Evolutionary conservation across 1,140 invertebrate species (phyloP).

Genomic region (Drosophila persimilis): DNA sequence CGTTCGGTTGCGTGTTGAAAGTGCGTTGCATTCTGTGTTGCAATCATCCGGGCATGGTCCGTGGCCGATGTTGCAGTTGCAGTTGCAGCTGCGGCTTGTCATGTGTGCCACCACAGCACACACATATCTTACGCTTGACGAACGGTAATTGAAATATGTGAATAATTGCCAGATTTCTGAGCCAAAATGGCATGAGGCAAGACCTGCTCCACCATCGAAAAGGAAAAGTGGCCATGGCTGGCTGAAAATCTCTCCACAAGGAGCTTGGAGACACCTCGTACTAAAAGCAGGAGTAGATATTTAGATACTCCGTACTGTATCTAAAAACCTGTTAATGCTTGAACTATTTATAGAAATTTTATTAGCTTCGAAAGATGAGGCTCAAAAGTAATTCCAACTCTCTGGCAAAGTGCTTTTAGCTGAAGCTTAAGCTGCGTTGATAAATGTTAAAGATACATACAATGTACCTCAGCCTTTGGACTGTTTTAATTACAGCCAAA

Average conservation of each 20-base stretch:
- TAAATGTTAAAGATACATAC: too few species aligned
- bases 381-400: too few species aligned
- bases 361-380: too few species aligned
- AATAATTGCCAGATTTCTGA: slow-evolving; percentile 61
- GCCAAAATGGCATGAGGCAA: slow-evolving; percentile 54
- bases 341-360: too few species aligned
- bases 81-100: slow-evolving; percentile 73
- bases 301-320: too few species aligned
- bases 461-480: too few species aligned
- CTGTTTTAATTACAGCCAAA: too few species aligned
- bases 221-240: neutral
- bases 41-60: slow-evolving; percentile 17
- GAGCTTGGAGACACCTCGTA: neutral
- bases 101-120: slow-evolving; percentile 54
- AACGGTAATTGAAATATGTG: slow-evolving; percentile 72
- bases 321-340: too few species aligned
- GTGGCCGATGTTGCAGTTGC: slow-evolving; percentile 23
- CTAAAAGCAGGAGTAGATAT: too few species aligned
- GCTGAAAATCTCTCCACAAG: neutral
- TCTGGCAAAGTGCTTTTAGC: too few species aligned
- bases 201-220: slow-evolving; percentile 2
- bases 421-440: too few species aligned
- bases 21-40: slow-evolving; percentile 54
- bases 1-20: slow-evolving; percentile 50
- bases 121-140: slow-evolving; percentile 59